Evolutionary conservation across 2,797 vertebrate species (phyloP).

Genomic region (Gambusia yucatana): DNA sequence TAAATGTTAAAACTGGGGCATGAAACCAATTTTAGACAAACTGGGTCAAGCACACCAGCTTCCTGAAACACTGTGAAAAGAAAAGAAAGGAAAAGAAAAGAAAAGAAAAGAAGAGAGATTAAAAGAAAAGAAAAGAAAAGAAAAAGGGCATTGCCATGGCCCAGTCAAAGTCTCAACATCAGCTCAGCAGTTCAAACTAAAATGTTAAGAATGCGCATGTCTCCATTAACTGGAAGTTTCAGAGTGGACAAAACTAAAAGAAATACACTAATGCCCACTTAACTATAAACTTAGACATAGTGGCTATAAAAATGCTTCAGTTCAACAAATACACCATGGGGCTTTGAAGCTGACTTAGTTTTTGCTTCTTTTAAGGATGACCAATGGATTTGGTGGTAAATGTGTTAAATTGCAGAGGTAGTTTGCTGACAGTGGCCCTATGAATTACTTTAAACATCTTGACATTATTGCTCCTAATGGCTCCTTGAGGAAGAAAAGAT

Average conservation of each 20-base stretch:
- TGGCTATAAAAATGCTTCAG: slow-evolving; percentile 1
- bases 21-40: neutral
- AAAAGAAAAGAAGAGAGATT: neutral
- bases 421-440: neutral
- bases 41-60: neutral
- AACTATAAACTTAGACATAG: neutral
- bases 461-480: neutral
- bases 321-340: neutral
- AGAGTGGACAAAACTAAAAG: neutral
- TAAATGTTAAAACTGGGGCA: slow-evolving; percentile 2
- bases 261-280: neutral
- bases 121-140: neutral
- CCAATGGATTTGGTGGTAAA: neutral
- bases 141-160: neutral
- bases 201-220: neutral
- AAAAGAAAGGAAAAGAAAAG: neutral
- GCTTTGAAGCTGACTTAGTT: neutral
- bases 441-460: slow-evolving; percentile 9
- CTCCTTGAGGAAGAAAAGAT: neutral
- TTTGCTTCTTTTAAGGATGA: neutral
- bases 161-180: neutral
- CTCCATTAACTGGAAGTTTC: neutral
- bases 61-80: neutral
- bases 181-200: neutral
- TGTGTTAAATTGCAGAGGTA: neutral